Evolutionary conservation across 2,797 vertebrate genomes (phyloP).

Genomic region (Mallotus villosus): DNA sequence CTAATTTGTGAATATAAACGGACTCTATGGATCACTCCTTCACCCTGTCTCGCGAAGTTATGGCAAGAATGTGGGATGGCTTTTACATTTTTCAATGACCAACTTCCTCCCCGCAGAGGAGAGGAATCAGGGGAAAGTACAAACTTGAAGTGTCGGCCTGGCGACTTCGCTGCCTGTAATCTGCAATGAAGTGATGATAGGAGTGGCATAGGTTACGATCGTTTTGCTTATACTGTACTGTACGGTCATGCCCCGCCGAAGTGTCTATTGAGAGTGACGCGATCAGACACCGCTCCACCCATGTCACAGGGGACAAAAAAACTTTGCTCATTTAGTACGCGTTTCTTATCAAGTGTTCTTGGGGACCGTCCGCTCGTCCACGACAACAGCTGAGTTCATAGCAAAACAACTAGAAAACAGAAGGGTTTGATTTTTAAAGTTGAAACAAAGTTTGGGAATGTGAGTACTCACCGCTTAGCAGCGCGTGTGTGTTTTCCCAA

Average conservation of each 20-base stretch:
- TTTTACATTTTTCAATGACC: slow-evolving; percentile 40
- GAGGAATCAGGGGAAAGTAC: background rate
- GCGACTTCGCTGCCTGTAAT: background rate
- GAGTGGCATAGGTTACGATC: background rate
- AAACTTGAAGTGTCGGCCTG: background rate
- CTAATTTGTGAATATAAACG: slow-evolving; percentile 1
- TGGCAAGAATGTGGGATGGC: slow-evolving; percentile 55
- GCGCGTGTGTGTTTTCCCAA: background rate
- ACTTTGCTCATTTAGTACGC: slow-evolving; percentile 25
- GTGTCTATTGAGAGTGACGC: slow-evolving; percentile 42
- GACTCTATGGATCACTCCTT: slow-evolving; percentile 43
- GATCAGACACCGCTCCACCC: slow-evolving; percentile 51
- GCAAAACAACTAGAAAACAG: too few relatives aligned
- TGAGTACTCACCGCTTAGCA: slow-evolving; percentile 20
- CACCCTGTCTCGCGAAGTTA: slow-evolving; percentile 37
- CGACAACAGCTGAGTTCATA: background rate
- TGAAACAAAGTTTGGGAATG: slow-evolving; percentile 44
- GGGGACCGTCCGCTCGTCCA: background rate
- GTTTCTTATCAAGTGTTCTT: slow-evolving; percentile 7
- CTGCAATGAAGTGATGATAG: background rate
- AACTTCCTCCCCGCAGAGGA: slow-evolving; percentile 31
- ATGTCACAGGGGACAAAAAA: slow-evolving; percentile 23
- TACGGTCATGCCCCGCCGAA: background rate
- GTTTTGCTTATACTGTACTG: background rate
- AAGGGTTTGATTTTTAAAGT: background rate